A percentile compares a stretch with the other conserved stretches of the same genome.
Evolutionary conservation across 1,140 invertebrate genomes (phyloP).

Genomic region (Drosophila jambulina): DNA sequence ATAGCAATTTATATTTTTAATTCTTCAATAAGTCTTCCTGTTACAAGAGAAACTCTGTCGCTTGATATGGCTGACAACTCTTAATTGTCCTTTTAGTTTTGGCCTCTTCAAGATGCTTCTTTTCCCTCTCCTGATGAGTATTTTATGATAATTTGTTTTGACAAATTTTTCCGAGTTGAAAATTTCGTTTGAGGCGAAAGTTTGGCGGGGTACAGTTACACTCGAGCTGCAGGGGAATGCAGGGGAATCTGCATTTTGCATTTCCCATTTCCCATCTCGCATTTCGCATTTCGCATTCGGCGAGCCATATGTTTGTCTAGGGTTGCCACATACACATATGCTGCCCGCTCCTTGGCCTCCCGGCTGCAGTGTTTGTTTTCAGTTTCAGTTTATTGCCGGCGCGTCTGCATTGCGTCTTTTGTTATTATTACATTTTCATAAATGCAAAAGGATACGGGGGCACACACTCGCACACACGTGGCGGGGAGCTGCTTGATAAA

Average conservation of each 20-base stretch:
- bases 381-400: slow-evolving; percentile 58
- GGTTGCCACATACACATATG: slow-evolving; percentile 41
- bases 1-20: too few species aligned
- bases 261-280: slow-evolving; percentile 23
- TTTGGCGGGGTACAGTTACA: slow-evolving; percentile 16
- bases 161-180: slow-evolving; percentile 71
- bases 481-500: slow-evolving; percentile 65
- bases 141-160: slow-evolving; percentile 81
- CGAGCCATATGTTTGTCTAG: slow-evolving; percentile 69
- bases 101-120: slow-evolving; percentile 15
- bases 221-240: slow-evolving; percentile 8
- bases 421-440: slow-evolving; percentile 84
- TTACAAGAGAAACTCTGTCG: not conserved
- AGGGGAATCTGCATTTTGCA: slow-evolving; percentile 21
- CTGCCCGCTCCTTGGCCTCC: slow-evolving; percentile 1
- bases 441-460: slow-evolving; percentile 68
- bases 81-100: slow-evolving; percentile 18
- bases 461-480: slow-evolving; percentile 21
- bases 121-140: slow-evolving; percentile 40
- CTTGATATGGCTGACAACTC: not conserved
- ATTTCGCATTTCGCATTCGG: slow-evolving; percentile 58
- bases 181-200: slow-evolving; percentile 45
- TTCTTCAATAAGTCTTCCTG: too few species aligned
- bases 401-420: slow-evolving; percentile 81
- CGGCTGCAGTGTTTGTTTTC: slow-evolving; percentile 40